Evolutionary conservation across 2,888 invertebrate species (phyloP).

Genomic region (Polyommatus icarus): DNA sequence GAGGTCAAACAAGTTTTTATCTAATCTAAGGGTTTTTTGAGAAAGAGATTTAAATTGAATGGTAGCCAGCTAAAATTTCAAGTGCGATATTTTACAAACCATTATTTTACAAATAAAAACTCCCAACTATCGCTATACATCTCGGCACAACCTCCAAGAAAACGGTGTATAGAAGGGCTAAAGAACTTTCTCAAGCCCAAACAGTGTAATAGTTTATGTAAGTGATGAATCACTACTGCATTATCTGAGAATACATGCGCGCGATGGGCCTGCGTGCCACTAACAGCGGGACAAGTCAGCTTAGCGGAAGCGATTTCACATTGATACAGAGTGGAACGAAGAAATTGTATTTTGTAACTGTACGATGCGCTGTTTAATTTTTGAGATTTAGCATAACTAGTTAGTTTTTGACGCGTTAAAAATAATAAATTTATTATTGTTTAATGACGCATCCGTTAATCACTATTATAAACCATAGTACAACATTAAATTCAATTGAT

Average conservation of each 20-base stretch:
- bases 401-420: too few species aligned
- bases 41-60: too few species aligned
- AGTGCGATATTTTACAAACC: background rate
- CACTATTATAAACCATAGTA: too few species aligned
- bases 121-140: background rate
- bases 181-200: constrained; percentile 33
- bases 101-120: background rate
- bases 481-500: too few species aligned
- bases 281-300: background rate
- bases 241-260: constrained; percentile 32
- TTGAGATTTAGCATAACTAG: too few species aligned
- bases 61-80: too few species aligned
- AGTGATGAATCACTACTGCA: constrained; percentile 38
- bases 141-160: background rate
- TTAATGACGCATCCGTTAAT: too few species aligned
- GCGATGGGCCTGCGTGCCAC: background rate
- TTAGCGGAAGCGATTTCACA: constrained; percentile 9
- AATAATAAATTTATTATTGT: too few species aligned
- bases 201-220: constrained; percentile 34
- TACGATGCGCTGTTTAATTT: too few species aligned
- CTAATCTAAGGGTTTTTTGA: too few species aligned
- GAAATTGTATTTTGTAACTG: too few species aligned
- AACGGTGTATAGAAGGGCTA: constrained; percentile 10
- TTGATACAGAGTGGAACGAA: background rate
- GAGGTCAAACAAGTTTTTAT: too few species aligned